Evolutionary conservation across 2,888 invertebrate genomes (phyloP), one percentile per base, ranked within the genome.

Genomic region (Hirtodrosophila cameraria): DNA sequence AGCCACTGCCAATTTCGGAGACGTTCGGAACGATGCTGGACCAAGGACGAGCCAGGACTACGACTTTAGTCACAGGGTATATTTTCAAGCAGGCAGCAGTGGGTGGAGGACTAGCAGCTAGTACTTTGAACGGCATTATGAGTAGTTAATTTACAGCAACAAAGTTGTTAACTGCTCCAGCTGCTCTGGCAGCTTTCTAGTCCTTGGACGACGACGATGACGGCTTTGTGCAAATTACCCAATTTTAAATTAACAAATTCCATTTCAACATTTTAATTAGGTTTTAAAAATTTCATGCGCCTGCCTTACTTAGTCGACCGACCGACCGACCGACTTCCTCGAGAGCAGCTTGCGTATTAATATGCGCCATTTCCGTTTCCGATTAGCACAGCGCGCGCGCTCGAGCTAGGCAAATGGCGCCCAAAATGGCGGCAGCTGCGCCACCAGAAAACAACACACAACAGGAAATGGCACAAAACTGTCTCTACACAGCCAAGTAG

Each of bases 221-320:
- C n/a, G n/a, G n/a, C 63, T 57, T 54, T 63, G 60, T 64, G 71
- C 61, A 72, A 84, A 84, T 81, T 86, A 75, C 80, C 83, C 80
- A 85, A 85, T 85, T 85, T 78, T 79, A 84, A 86, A 84, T 86
- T 86, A 84, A 86, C 87, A 85, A 84, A 84, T 80, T 80, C 87
- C 86, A 85, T 86, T 84, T 87, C 84, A 87, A 83, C 86, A 75
- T 85, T 87, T 85, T 87, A 85, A 87, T 85, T 85, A 87, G 84
- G 87, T 83, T 79, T 87, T 85, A 78, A 85, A 85, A 87, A 79
- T 87, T 85, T 87, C 75, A 85, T 87, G 80, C 64, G 71, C 65
- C 65, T 38, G 46, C 46, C 53, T 48, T 60, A 65, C 75, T 81
- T 75, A 68, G 71, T 41, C 52, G 11, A 33, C 3, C 27, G 36